Evolutionary conservation across 2,888 invertebrate genomes (phyloP).

Genomic region (Vannuccia rotundouncinata): DNA sequence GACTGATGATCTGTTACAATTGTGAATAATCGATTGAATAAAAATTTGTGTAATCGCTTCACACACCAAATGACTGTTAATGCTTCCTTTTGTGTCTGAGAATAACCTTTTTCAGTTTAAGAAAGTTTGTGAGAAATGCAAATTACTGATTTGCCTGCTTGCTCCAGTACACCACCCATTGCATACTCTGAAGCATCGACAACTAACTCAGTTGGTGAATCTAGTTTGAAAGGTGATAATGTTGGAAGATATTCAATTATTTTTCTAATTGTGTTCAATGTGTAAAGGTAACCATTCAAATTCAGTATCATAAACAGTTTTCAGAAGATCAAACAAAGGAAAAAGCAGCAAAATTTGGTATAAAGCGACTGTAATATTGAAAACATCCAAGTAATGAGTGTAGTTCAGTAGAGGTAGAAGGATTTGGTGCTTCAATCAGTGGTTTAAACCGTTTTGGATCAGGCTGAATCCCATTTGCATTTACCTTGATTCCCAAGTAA

Average conservation of each 20-base stretch:
- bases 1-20: constrained; percentile 4
- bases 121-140: background rate
- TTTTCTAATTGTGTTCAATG: background rate
- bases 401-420: background rate
- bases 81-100: background rate
- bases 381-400: background rate
- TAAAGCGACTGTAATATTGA: constrained; percentile 2
- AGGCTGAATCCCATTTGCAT: background rate
- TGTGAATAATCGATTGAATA: background rate
- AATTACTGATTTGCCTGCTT: background rate
- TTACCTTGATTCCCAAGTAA: background rate
- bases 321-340: background rate
- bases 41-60: background rate
- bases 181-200: background rate
- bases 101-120: background rate
- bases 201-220: background rate
- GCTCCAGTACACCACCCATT: background rate
- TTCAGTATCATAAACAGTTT: background rate
- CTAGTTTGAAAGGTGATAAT: background rate
- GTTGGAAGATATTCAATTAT: background rate
- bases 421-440: background rate
- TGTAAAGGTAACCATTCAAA: background rate
- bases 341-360: background rate
- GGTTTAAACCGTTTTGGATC: background rate
- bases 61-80: background rate